These are phyloP conservation scores for Zosterops pallidus DNA, from an alignment of 2,113 vertebrate genomes.

Conservation along the genomic window DNA sequence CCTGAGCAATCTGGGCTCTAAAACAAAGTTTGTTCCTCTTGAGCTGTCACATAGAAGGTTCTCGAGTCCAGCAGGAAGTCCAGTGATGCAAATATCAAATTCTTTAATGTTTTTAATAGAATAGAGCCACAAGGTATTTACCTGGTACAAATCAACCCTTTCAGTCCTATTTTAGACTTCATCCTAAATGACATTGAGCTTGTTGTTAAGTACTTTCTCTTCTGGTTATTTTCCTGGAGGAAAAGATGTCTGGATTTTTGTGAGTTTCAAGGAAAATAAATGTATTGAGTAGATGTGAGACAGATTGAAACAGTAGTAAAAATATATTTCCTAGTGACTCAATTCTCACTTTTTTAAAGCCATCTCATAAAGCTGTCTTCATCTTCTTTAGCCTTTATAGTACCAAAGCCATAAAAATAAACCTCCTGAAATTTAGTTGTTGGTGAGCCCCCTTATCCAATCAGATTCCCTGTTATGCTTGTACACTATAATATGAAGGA, in stretches of 20 bases:
- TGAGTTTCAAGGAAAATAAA: constrained; percentile 7
- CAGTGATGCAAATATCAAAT: background rate
- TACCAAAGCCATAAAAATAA: background rate
- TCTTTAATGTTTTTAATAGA: background rate
- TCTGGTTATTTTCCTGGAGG: background rate
- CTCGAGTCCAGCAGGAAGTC: background rate
- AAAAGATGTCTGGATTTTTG: constrained; percentile 4
- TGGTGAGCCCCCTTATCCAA: background rate
- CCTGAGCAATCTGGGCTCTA: background rate
- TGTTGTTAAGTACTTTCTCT: background rate
- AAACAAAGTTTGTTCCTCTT: background rate
- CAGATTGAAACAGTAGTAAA: constrained; percentile 49
- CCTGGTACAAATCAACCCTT: background rate
- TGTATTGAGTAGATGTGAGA: constrained; percentile 17
- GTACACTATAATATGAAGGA: background rate
- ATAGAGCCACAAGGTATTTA: background rate
- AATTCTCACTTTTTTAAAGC: constrained; percentile 20
- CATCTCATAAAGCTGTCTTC: constrained; percentile 3
- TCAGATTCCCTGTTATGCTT: background rate
- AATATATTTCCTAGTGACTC: constrained; percentile 31
- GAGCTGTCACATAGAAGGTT: background rate
- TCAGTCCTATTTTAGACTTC: background rate
- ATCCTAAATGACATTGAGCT: background rate
- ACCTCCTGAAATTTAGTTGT: background rate
- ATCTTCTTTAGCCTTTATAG: constrained; percentile 37